Conservation (phyloP, 2,797 vertebrate species). For the Leptatherina wallacei region DNA sequence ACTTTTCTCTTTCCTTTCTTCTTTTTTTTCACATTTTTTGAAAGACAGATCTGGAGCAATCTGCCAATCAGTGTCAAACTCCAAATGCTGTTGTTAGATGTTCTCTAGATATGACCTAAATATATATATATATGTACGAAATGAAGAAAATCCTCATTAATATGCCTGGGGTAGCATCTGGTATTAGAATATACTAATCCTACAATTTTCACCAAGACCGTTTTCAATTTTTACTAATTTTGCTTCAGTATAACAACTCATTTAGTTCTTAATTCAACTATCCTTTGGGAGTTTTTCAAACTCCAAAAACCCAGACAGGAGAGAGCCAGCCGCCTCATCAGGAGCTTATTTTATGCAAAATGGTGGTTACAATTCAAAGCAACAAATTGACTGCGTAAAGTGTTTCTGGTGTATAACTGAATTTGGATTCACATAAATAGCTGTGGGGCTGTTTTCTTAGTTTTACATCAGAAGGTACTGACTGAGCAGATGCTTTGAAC, state of each 20-base stretch:
- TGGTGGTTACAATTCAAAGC: constrained; percentile 73
- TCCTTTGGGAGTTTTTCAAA: constrained; percentile 1
- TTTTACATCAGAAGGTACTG: constrained; percentile 74
- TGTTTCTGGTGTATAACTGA: constrained; percentile 67
- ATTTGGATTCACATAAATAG: constrained; percentile 73
- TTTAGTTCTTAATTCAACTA: not conserved
- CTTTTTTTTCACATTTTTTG: constrained; percentile 37
- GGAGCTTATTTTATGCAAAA: constrained; percentile 63
- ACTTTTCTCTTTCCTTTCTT: constrained; percentile 9
- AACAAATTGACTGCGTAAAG: constrained; percentile 72
- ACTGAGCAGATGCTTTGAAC: constrained; percentile 82
- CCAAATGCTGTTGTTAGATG: constrained; percentile 36
- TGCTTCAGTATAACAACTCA: not conserved
- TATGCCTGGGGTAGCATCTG: constrained; percentile 2
- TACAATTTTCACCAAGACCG: not conserved
- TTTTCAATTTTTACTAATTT: not conserved
- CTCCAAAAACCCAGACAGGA: constrained; percentile 42
- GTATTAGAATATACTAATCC: not conserved
- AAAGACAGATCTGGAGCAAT: constrained; percentile 74
- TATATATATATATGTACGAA: constrained; percentile 45
- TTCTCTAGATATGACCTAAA: constrained; percentile 48
- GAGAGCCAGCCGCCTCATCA: constrained; percentile 55
- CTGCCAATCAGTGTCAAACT: constrained; percentile 51
- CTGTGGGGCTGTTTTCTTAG: constrained; percentile 65
- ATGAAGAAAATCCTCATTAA: constrained; percentile 17